phyloP scores from a whole-genome alignment of 2,113 vertebrate genomes.

The Thymallus thymallus region DNA sequence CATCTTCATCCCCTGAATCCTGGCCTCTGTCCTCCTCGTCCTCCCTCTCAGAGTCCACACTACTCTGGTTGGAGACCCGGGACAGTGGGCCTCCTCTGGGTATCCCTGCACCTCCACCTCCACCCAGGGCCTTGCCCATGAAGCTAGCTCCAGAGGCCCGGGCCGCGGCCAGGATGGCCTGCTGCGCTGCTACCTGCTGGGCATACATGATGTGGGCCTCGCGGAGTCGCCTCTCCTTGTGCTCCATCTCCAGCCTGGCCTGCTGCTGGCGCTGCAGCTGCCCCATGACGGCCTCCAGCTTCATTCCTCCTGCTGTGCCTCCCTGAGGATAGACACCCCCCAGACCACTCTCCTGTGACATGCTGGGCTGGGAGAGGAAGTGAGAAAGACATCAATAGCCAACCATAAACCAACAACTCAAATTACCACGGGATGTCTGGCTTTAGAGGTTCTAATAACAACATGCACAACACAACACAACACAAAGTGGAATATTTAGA shows the following conservation, averaged over 20 bases:
- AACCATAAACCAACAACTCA: no score
- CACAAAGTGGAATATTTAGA: neutral
- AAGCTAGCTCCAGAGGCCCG: constrained; percentile 70
- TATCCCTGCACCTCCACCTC: constrained; percentile 1
- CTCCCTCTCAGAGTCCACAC: constrained; percentile 82
- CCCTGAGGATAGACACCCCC: constrained; percentile 78
- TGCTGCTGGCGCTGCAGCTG: constrained; percentile 89
- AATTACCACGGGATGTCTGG: constrained; percentile 19
- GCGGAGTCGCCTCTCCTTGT: constrained; percentile 82
- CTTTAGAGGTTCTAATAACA: neutral
- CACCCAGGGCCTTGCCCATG: constrained; percentile 72
- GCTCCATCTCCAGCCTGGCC: constrained; percentile 84
- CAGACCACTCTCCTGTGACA: constrained; percentile 76
- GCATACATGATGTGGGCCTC: constrained; percentile 86
- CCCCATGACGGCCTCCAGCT: constrained; percentile 88
- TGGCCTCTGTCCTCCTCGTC: constrained; percentile 75
- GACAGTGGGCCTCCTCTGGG: constrained; percentile 43
- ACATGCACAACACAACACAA: constrained; percentile 1
- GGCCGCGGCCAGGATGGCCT: constrained; percentile 79
- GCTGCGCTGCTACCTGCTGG: constrained; percentile 85
- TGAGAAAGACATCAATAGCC: constrained; percentile 31
- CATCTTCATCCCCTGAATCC: constrained; percentile 74
- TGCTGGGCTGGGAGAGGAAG: constrained; percentile 71
- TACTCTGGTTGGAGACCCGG: constrained; percentile 76
- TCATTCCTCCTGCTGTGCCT: constrained; percentile 79